Percentiles rank a stretch among this genome's conserved stretches.
phyloP scores from a whole-genome alignment of 2,888 invertebrate species.

The Asteroscopus sphinx region DNA sequence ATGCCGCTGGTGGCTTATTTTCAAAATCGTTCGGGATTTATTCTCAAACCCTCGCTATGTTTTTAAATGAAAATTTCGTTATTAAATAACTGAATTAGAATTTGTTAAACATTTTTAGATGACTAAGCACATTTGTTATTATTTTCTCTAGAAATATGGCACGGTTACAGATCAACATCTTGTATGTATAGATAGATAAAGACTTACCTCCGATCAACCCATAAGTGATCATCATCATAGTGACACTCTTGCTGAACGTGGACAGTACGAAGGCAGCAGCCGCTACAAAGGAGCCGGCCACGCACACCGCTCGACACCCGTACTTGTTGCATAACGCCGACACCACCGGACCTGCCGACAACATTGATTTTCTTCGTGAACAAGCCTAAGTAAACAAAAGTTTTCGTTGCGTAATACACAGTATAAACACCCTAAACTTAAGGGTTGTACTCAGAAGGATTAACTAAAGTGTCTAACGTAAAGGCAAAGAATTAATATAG shows the following conservation, averaged over 20 bases:
- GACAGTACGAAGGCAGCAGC: constrained; percentile 96
- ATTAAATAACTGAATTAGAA: no score
- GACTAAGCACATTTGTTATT: no score
- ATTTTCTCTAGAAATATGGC: no score
- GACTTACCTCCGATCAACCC: constrained; percentile 96
- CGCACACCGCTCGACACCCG: constrained; percentile 98
- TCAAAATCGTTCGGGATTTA: no score
- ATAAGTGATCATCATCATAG: constrained; percentile 97
- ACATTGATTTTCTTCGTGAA: constrained; percentile 34
- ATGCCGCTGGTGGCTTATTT: no score
- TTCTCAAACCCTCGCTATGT: no score
- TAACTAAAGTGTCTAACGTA: no score
- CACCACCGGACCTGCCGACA: constrained; percentile 94
- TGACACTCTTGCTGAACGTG: constrained; percentile 96
- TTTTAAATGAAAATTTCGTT: no score
- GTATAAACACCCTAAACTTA: not conserved
- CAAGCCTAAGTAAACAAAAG: constrained; percentile 7
- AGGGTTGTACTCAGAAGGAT: no score
- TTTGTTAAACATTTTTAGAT: no score
- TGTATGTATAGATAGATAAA: not conserved
- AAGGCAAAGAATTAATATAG: no score
- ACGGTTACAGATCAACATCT: no score
- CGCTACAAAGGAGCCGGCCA: constrained; percentile 96
- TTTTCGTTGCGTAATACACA: not conserved
- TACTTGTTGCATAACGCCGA: constrained; percentile 98